These are phyloP conservation scores for Aepyceros melampus DNA, from an alignment of 2,113 vertebrate species.

Conservation along the genomic window DNA sequence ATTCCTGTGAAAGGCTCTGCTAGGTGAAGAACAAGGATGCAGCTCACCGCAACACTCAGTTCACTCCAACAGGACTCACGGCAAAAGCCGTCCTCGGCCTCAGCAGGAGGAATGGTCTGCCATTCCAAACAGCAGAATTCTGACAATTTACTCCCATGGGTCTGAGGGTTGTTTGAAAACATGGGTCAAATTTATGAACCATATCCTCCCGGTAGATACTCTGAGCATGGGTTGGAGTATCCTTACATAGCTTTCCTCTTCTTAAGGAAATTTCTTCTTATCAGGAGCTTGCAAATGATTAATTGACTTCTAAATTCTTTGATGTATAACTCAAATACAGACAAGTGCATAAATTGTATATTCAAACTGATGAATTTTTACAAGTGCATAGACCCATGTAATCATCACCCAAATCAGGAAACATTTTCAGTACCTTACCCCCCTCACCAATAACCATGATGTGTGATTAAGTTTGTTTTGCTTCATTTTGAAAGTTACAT, in stretches of 20 bases:
- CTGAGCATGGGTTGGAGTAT: not conserved
- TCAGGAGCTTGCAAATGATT: not conserved
- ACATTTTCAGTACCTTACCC: not conserved
- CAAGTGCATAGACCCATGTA: not conserved
- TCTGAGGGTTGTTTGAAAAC: not conserved
- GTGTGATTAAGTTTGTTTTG: not conserved
- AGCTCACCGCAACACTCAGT: not conserved
- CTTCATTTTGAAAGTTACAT: not conserved
- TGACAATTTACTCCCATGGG: not conserved
- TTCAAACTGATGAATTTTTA: not conserved
- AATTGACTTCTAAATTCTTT: not conserved
- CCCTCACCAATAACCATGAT: not conserved
- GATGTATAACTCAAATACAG: not conserved
- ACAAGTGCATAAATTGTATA: not conserved
- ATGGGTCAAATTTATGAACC: not conserved
- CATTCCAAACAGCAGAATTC: not conserved
- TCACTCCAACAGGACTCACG: not conserved
- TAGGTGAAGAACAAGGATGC: not conserved
- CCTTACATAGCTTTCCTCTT: not conserved
- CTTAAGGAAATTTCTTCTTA: not conserved
- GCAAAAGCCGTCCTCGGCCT: not conserved
- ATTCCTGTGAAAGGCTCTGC: not conserved
- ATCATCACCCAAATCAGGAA: not conserved
- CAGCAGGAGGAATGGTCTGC: not conserved
- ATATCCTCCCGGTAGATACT: not conserved